A percentile compares a stretch with the other conserved stretches of the same genome.
phyloP scores from a whole-genome alignment of 1,140 invertebrate genomes.

The Heliothis virescens region DNA sequence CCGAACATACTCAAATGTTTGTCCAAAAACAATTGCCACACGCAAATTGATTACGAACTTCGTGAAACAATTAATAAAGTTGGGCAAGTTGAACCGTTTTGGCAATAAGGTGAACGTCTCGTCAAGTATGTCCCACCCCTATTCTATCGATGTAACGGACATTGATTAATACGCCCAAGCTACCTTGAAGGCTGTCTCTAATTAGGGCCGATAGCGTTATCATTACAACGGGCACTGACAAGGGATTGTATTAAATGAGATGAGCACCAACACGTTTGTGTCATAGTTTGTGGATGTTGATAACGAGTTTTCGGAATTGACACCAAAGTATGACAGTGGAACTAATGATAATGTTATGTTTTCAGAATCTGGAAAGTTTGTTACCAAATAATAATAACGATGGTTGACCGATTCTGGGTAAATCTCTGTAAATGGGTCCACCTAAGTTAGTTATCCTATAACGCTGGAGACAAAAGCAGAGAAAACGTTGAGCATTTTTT shows the following conservation, averaged over 20 bases:
- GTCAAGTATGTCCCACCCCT: conserved; percentile 47
- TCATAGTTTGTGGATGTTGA: conserved; percentile 8
- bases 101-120: conserved; percentile 41
- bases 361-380: too few species aligned
- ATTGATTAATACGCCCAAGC: conserved; percentile 59
- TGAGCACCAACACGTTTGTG: conserved; percentile 10
- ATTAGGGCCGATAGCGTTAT: conserved; percentile 53
- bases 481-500: too few species aligned
- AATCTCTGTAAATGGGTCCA: too few species aligned
- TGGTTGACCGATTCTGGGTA: too few species aligned
- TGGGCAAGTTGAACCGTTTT: neutral
- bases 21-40: neutral
- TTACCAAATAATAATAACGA: too few species aligned
- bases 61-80: conserved; percentile 13
- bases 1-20: neutral
- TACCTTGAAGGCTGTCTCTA: conserved; percentile 46
- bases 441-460: too few species aligned
- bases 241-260: conserved; percentile 2
- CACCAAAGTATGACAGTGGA: too few species aligned
- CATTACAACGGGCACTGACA: conserved; percentile 40
- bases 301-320: neutral
- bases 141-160: conserved; percentile 53
- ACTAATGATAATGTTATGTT: too few species aligned
- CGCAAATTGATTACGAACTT: conserved; percentile 22
- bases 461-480: too few species aligned